phyloP scores from a whole-genome alignment of 2,888 invertebrate genomes.

The Conus canariensis region DNA sequence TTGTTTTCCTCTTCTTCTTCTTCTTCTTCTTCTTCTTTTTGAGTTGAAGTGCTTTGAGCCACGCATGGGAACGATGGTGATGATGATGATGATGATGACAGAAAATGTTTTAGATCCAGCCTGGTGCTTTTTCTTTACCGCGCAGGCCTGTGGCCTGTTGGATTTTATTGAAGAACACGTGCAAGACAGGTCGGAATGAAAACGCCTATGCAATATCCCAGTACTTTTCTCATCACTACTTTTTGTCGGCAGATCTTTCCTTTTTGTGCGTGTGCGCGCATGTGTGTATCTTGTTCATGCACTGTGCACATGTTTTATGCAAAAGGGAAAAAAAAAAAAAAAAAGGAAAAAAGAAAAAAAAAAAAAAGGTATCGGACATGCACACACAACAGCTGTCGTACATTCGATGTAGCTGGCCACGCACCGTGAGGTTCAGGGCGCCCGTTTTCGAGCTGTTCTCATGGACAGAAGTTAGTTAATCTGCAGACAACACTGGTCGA shows the following conservation, averaged over 20 bases:
- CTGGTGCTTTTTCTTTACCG: constrained; percentile 20
- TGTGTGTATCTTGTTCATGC: neutral
- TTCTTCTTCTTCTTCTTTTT: constrained; percentile 10
- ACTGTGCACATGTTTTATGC: constrained; percentile 16
- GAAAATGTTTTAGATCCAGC: constrained; percentile 11
- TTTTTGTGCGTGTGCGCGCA: neutral
- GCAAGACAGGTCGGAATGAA: constrained; percentile 29
- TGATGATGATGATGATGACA: constrained; percentile 12
- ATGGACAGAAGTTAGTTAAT: no score
- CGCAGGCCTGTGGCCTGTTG: neutral
- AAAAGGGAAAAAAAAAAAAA: neutral
- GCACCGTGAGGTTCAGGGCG: no score
- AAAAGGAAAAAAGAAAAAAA: neutral
- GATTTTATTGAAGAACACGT: neutral
- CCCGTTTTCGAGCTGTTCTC: no score
- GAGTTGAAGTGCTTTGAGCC: neutral
- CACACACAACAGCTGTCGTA: no score
- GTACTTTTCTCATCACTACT: neutral
- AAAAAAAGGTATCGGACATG: no score
- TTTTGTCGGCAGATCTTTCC: neutral
- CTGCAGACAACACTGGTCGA: no score
- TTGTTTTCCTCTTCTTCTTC: neutral
- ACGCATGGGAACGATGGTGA: neutral
- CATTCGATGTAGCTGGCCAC: no score
- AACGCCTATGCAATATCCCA: constrained; percentile 35